These are phyloP conservation scores for Euplagia quadripunctaria DNA, from an alignment of 2,888 invertebrate genomes.

Conservation along the genomic window DNA sequence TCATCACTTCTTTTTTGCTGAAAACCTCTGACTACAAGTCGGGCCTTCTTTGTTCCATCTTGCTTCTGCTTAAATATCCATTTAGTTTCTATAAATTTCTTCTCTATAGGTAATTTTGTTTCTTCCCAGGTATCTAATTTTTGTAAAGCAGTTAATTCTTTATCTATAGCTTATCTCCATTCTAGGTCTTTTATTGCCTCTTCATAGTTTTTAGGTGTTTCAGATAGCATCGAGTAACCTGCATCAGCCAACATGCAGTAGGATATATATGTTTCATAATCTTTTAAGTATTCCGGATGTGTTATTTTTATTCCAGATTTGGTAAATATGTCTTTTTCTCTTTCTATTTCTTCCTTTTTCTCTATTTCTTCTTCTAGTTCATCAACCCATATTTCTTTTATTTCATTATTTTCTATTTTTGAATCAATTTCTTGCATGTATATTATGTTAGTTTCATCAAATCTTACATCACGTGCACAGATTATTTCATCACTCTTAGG, in stretches of 20 bases:
- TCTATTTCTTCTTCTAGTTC: not conserved
- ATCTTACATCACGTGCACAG: not conserved
- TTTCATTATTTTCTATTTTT: not conserved
- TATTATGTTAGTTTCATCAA: constrained; percentile 3
- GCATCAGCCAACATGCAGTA: not conserved
- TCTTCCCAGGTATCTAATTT: constrained; percentile 9
- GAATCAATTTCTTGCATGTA: not conserved
- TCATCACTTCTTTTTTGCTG: not conserved
- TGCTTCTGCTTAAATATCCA: constrained; percentile 9
- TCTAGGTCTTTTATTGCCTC: constrained; percentile 8
- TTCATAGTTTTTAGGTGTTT: not conserved
- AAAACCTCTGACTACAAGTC: constrained; percentile 12
- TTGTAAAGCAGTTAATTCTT: constrained; percentile 3
- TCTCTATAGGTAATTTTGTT: not conserved
- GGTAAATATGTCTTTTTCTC: too few species aligned
- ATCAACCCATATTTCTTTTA: not conserved
- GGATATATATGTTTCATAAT: constrained; percentile 1
- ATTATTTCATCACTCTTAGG: not conserved
- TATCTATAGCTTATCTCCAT: constrained; percentile 10
- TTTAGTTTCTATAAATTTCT: constrained; percentile 1
- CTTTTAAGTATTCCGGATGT: not conserved
- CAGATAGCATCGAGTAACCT: not conserved
- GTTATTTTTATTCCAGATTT: too few species aligned
- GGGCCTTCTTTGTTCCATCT: constrained; percentile 8
- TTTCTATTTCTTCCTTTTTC: too few species aligned